Conservation (phyloP, 2,888 invertebrate species). For the Coenonympha arcania region DNA sequence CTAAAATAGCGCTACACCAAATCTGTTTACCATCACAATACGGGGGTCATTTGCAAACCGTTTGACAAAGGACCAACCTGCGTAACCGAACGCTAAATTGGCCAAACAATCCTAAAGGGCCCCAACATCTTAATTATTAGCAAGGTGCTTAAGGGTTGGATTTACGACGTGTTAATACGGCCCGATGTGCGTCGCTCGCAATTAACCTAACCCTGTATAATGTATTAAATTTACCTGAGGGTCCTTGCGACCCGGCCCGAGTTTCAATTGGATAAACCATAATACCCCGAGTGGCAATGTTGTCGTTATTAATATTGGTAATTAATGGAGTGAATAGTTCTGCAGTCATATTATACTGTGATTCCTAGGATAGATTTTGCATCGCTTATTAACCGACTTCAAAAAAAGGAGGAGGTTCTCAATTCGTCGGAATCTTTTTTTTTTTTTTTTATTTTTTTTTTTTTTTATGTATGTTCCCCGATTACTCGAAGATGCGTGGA, state of each 20-base stretch:
- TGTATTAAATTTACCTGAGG: constrained; percentile 69
- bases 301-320: constrained; percentile 6
- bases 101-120: constrained; percentile 35
- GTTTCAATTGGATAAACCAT: constrained; percentile 15
- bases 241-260: constrained; percentile 8
- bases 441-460: too few species aligned
- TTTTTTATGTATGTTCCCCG: too few species aligned
- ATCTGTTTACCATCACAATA: constrained; percentile 9
- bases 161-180: constrained; percentile 69
- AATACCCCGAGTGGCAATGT: constrained; percentile 1
- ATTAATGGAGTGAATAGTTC: too few species aligned
- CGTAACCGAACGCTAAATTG: constrained; percentile 55
- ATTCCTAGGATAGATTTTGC: not conserved
- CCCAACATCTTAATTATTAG: constrained; percentile 67
- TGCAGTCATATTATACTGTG: not conserved
- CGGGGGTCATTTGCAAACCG: constrained; percentile 34
- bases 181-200: constrained; percentile 56
- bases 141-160: constrained; percentile 68
- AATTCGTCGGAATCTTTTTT: too few species aligned
- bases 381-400: too few species aligned
- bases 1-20: not conserved
- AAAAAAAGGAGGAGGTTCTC: too few species aligned
- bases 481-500: too few species aligned
- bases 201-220: constrained; percentile 63
- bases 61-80: constrained; percentile 46